Conservation (phyloP, 2,888 invertebrate genomes). For the Zeuzera pyrina region DNA sequence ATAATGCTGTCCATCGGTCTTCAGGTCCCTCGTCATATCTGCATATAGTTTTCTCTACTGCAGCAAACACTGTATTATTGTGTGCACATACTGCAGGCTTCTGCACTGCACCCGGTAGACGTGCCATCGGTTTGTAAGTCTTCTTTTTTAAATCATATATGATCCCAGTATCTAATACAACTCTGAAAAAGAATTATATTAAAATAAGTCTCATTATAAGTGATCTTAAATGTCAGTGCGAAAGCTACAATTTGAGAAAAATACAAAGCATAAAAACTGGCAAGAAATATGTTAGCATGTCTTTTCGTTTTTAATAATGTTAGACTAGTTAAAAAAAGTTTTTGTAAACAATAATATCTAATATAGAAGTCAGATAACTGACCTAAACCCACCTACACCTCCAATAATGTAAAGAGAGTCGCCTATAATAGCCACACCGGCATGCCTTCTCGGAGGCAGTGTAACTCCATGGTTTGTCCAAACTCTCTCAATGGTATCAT, state of each 20-base stretch:
- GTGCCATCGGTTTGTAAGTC: constrained; percentile 34
- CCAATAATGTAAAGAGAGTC: constrained; percentile 47
- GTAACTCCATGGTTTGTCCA: constrained; percentile 48
- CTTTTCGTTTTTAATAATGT: too few relatives aligned
- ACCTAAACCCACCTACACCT: constrained; percentile 62
- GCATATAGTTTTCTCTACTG: constrained; percentile 43
- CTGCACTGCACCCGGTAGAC: constrained; percentile 49
- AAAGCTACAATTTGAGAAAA: background rate
- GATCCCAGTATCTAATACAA: constrained; percentile 38
- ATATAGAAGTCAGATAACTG: constrained; percentile 19
- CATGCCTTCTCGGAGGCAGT: constrained; percentile 45
- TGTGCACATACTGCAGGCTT: constrained; percentile 47
- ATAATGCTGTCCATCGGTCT: constrained; percentile 31
- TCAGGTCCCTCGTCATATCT: constrained; percentile 29
- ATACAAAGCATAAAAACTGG: background rate
- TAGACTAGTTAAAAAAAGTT: too few relatives aligned
- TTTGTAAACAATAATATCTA: background rate
- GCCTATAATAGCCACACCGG: constrained; percentile 37
- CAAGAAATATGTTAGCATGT: background rate
- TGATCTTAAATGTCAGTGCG: too few relatives aligned
- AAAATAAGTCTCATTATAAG: constrained; percentile 3
- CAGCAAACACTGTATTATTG: constrained; percentile 35
- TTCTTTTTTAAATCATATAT: constrained; percentile 43
- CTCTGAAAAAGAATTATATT: constrained; percentile 37
- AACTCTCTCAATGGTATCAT: constrained; percentile 40